Evolutionary conservation across 2,797 vertebrate species (phyloP), one percentile per base, ranked within the genome.

Genomic region (Epinephelus awoara): DNA sequence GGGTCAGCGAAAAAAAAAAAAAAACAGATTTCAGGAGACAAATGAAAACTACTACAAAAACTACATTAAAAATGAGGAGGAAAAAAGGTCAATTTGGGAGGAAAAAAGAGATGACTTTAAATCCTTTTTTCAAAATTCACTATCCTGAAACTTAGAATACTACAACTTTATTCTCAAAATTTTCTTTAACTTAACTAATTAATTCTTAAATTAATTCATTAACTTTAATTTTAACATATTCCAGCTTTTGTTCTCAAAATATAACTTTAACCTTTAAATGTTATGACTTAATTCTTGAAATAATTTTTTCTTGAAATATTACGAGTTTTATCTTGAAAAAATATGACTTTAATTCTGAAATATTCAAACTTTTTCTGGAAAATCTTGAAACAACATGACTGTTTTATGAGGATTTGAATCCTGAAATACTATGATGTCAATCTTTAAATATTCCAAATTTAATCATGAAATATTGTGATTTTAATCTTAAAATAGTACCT

Each of bases 11-110:
- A n/a, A 29, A 58, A 34, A 34, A 34, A 34, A 1, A 61, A 19
- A 25, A 14, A 7, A 10, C 23, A 13, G 10, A 72, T 63, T 51
- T 71, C 2, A 0, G 34, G 5, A 51, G 29, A 65, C 0, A 34
- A 57, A 6, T 46, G 0, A 34, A 1, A 17, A 62, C 13, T 44
- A 17, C 21, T n/a, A 52, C 0, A 3, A 49, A 52, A 6, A 34
- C 2, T 3, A 62, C 10, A 13, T 17, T 34, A 13, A 27, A 18
- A 14, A 5, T 17, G 3, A 8, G 29, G 1, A 34, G 29, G 2
- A 40, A 10, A 40, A 40, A 40, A 40, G 9, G 9, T 42, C 3
- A 3, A 10, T 10, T 42, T 42, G 11, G 9, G 40, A 42, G 40
- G 40, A 3, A 12, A 42, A 42, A 38, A n/a, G n/a, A 50, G 3